Conservation (phyloP, 2,113 vertebrate genomes). For the Meleagris gallopavo region DNA sequence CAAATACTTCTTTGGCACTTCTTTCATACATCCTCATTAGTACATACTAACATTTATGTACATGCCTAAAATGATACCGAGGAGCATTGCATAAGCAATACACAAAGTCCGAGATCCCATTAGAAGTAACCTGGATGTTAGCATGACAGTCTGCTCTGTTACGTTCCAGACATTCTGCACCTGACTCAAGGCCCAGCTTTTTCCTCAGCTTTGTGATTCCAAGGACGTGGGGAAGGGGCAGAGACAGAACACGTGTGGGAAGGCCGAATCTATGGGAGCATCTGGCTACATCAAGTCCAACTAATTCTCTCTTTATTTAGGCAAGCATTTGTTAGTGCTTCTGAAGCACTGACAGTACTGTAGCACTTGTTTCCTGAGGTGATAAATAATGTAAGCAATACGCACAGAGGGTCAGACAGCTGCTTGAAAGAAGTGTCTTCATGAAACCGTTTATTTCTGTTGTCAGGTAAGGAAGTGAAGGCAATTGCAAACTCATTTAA, state of each 20-base stretch:
- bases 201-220: neutral
- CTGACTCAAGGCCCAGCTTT: neutral
- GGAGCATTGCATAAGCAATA: neutral
- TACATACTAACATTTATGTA: neutral
- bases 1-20: neutral
- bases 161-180: neutral
- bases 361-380: neutral
- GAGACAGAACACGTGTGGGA: neutral
- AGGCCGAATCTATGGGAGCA: neutral
- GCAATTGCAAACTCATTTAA: neutral
- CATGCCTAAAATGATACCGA: neutral
- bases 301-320: neutral
- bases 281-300: neutral
- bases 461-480: neutral
- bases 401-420: neutral
- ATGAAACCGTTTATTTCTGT: neutral
- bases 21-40: neutral
- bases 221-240: neutral
- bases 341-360: neutral
- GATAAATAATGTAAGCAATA: neutral
- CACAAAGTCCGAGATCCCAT: neutral
- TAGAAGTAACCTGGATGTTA: neutral
- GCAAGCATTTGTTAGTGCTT: neutral
- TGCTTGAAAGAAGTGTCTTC: neutral
- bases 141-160: neutral